phyloP scores from a whole-genome alignment of 2,888 invertebrate genomes.

The Drosophila merina region DNA sequence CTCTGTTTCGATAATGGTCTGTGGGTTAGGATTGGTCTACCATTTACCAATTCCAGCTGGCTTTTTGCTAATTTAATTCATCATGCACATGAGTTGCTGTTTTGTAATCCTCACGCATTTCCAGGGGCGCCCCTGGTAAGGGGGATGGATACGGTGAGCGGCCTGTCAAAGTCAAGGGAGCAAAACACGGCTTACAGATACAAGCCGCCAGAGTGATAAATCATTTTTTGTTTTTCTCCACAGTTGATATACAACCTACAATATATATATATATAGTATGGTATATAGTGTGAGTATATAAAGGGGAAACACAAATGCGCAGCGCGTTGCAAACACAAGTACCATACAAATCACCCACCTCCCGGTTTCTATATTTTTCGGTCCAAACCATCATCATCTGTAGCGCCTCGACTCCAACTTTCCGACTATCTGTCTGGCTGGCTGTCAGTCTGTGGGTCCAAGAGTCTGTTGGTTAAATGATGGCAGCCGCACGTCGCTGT shows the following conservation, averaged over 20 bases:
- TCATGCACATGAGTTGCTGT: constrained; percentile 76
- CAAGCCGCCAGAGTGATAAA: constrained; percentile 64
- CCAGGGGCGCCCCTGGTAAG: constrained; percentile 2
- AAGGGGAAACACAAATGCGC: constrained; percentile 65
- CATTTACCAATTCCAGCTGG: constrained; percentile 32
- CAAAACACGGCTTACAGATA: constrained; percentile 53
- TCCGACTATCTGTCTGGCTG: constrained; percentile 4
- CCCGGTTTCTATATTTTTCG: not conserved
- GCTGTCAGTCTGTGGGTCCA: constrained; percentile 4
- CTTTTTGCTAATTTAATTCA: constrained; percentile 72
- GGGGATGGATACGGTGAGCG: constrained; percentile 38
- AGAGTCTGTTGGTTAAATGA: constrained; percentile 59
- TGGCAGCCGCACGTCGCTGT: constrained; percentile 58
- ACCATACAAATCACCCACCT: constrained; percentile 21
- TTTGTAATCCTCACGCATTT: constrained; percentile 66
- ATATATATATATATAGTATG: constrained; percentile 5
- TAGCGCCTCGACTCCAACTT: constrained; percentile 29
- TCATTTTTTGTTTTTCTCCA: constrained; percentile 62
- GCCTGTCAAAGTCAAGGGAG: constrained; percentile 74
- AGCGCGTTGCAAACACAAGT: constrained; percentile 48
- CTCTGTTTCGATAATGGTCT: constrained; percentile 18
- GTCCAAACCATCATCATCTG: constrained; percentile 14
- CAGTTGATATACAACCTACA: constrained; percentile 14
- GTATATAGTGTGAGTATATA: constrained; percentile 12
- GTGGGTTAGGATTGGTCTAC: constrained; percentile 12